Percentiles rank a stretch among this genome's conserved stretches.
phyloP scores from a whole-genome alignment of 2,797 vertebrate species.

The Eutrigla gurnardus region DNA sequence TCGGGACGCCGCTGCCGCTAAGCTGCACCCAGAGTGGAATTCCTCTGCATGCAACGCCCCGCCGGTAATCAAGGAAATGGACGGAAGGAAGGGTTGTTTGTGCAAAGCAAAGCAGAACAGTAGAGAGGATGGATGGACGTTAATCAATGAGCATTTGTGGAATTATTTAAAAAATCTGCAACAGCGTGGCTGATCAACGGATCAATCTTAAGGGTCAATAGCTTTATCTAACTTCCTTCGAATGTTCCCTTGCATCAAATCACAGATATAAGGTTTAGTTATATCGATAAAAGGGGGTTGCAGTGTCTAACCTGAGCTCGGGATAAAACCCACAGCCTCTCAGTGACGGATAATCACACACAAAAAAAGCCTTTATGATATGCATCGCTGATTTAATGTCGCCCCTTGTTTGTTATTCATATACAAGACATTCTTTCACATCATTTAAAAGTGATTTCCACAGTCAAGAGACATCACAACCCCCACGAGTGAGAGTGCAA shows the following conservation, averaged over 20 bases:
- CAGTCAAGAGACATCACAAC: neutral
- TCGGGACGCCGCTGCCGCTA: slow-evolving; percentile 27
- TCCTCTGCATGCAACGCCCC: slow-evolving; percentile 44
- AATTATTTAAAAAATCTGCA: slow-evolving; percentile 66
- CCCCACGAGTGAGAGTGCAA: neutral
- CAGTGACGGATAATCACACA: slow-evolving; percentile 47
- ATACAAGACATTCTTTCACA: neutral
- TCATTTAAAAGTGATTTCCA: neutral
- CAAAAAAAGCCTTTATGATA: slow-evolving; percentile 26
- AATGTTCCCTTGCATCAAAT: slow-evolving; percentile 34
- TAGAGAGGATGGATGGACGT: neutral
- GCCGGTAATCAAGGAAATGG: slow-evolving; percentile 42
- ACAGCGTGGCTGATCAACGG: slow-evolving; percentile 21
- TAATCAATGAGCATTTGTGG: slow-evolving; percentile 53
- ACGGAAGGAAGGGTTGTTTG: slow-evolving; percentile 25
- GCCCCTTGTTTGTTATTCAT: neutral
- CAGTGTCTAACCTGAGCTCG: slow-evolving; percentile 52
- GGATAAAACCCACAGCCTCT: slow-evolving; percentile 50
- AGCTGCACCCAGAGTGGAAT: slow-evolving; percentile 42
- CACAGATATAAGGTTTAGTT: slow-evolving; percentile 22
- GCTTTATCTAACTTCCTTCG: slow-evolving; percentile 35
- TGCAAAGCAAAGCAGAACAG: slow-evolving; percentile 44
- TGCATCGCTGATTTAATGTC: slow-evolving; percentile 24
- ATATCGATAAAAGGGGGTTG: slow-evolving; percentile 51
- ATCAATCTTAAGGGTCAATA: slow-evolving; percentile 37